Conservation (phyloP, 2,113 vertebrate species). For the Candoia aspera region DNA sequence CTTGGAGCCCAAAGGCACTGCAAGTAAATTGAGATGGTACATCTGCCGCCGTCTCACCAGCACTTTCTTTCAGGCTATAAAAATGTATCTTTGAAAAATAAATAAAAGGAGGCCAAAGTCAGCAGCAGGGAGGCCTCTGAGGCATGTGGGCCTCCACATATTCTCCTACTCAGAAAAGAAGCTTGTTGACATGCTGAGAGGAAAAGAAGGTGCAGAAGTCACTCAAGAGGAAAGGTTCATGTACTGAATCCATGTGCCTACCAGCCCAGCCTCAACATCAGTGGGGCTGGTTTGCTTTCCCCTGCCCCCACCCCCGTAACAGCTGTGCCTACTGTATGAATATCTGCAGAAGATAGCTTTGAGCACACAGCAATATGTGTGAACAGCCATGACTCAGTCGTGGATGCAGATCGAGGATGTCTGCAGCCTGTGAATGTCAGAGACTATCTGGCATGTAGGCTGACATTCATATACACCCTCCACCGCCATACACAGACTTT, state of each 20-base stretch:
- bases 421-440: background rate
- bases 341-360: background rate
- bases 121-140: background rate
- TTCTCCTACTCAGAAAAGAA: background rate
- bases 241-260: background rate
- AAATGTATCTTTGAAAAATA: slow-evolving; percentile 3
- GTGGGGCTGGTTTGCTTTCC: background rate
- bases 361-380: background rate
- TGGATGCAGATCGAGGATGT: background rate
- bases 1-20: background rate
- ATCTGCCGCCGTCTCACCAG: background rate
- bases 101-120: background rate
- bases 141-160: background rate
- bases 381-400: background rate
- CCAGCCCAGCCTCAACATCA: background rate
- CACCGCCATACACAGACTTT: background rate
- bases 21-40: background rate
- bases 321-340: background rate
- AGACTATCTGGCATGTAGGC: background rate
- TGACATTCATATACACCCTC: background rate
- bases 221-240: background rate
- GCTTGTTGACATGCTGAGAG: background rate
- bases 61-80: background rate
- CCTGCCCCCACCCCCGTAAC: background rate
- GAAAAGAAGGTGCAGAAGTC: background rate